Conservation (phyloP, 2,888 invertebrate species). For the Arrhopalites spinosus region DNA sequence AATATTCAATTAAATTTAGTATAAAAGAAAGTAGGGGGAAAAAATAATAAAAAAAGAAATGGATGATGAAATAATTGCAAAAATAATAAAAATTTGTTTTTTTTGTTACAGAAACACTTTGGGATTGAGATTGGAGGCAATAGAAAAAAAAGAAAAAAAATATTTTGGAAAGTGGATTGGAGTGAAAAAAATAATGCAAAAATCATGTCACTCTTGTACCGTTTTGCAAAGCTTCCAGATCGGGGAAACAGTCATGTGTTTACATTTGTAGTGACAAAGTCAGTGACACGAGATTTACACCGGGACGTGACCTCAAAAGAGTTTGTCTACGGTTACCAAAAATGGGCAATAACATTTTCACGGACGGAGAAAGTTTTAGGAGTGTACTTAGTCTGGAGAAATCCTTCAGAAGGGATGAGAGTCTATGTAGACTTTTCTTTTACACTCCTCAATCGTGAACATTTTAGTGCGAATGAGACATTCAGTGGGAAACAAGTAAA, state of each 20-base stretch:
- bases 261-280: conserved; percentile 75
- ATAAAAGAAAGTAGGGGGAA: background rate
- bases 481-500: conserved; percentile 74
- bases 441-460: conserved; percentile 77
- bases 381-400: conserved; percentile 77
- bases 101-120: conserved; percentile 1
- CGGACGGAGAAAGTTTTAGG: conserved; percentile 77
- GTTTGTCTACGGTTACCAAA: conserved; percentile 79
- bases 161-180: background rate
- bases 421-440: conserved; percentile 81
- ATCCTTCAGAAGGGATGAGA: conserved; percentile 74
- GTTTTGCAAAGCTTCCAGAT: conserved; percentile 81
- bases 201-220: conserved; percentile 75
- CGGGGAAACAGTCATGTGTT: conserved; percentile 77
- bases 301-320: conserved; percentile 81
- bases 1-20: background rate
- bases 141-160: background rate
- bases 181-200: conserved; percentile 4
- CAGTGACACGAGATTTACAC: conserved; percentile 76
- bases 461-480: conserved; percentile 80
- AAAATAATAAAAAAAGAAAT: background rate
- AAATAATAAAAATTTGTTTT: background rate
- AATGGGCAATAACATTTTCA: conserved; percentile 80
- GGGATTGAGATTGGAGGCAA: background rate
- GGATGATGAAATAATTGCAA: no score